These are phyloP conservation scores for Tonatia bakeri DNA, from an alignment of 2,113 vertebrate genomes.

Conservation along the genomic window DNA sequence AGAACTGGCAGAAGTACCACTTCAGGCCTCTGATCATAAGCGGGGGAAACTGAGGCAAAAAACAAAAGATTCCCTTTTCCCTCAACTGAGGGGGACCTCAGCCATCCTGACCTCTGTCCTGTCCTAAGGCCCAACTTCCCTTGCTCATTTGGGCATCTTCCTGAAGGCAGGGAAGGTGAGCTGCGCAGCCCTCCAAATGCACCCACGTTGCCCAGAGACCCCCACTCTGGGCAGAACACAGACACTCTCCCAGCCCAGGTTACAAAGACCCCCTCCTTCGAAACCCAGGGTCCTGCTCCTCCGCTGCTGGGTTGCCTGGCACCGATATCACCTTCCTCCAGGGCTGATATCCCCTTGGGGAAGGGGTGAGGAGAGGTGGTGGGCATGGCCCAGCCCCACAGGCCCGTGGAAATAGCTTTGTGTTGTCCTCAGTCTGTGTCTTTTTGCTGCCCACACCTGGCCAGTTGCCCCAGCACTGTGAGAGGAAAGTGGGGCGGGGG, in stretches of 20 bases:
- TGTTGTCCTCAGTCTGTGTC: neutral
- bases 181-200: neutral
- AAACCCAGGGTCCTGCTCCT: neutral
- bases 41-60: neutral
- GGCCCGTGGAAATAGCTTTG: neutral
- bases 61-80: neutral
- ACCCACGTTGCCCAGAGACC: neutral
- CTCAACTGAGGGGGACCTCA: neutral
- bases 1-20: neutral
- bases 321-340: neutral
- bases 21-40: neutral
- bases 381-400: neutral
- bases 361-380: neutral
- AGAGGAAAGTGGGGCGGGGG: neutral
- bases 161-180: neutral
- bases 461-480: neutral
- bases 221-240: neutral
- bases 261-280: neutral
- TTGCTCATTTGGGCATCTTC: neutral
- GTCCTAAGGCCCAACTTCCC: neutral
- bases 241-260: neutral
- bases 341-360: neutral
- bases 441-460: neutral
- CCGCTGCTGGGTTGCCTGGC: conserved; percentile 39
- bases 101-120: neutral